A percentile compares a stretch with the other conserved stretches of the same genome.
phyloP scores from a whole-genome alignment of 2,113 vertebrate species.

The Chelonoidis abingdonii region DNA sequence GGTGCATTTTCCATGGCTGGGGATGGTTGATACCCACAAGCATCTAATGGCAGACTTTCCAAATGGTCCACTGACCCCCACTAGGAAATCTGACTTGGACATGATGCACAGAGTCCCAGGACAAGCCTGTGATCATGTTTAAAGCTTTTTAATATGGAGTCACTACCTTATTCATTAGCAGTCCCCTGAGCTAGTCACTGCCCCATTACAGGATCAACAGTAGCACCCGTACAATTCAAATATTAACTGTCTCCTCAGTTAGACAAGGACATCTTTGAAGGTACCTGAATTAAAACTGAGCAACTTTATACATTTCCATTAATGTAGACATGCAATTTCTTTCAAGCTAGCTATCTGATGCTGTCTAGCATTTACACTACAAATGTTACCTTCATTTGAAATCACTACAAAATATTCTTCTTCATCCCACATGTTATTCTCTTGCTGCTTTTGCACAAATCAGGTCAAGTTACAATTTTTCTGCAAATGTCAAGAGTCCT shows the following conservation, averaged over 20 bases:
- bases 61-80: neutral
- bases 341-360: constrained; percentile 15
- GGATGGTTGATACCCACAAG: neutral
- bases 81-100: neutral
- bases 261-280: neutral
- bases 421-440: constrained; percentile 35
- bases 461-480: constrained; percentile 23
- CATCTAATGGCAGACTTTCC: neutral
- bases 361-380: neutral
- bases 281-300: neutral
- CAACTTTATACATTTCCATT: neutral
- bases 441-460: constrained; percentile 37
- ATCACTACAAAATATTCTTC: constrained; percentile 6
- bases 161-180: neutral
- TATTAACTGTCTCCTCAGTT: neutral
- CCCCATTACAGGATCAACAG: neutral
- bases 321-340: neutral
- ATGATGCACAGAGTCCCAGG: neutral
- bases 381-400: constrained; percentile 22
- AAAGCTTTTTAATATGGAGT: neutral
- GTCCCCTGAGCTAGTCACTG: neutral
- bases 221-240: neutral
- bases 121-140: neutral
- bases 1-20: neutral
- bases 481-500: neutral